phyloP scores from a whole-genome alignment of 2,797 vertebrate species.

The Coilia nasus region DNA sequence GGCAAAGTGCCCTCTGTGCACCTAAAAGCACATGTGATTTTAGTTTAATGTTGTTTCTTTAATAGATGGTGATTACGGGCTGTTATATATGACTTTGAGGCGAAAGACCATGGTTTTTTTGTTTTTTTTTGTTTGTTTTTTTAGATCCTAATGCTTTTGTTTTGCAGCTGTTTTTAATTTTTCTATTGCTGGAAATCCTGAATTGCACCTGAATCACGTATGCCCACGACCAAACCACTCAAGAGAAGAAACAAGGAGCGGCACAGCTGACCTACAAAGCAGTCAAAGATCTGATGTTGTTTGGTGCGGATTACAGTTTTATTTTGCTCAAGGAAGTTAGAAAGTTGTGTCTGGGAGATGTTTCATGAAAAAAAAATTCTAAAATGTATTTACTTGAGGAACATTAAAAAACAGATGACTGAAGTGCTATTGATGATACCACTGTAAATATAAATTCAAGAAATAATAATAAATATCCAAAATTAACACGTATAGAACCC shows the following conservation, averaged over 20 bases:
- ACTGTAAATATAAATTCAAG: slow-evolving; percentile 44
- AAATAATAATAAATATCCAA: slow-evolving; percentile 29
- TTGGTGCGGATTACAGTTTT: background rate
- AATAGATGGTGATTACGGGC: background rate
- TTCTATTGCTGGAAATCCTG: slow-evolving; percentile 59
- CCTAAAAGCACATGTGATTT: slow-evolving; percentile 70
- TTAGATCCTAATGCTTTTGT: slow-evolving; percentile 36
- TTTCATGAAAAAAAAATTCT: background rate
- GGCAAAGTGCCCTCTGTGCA: slow-evolving; percentile 39
- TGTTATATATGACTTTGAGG: slow-evolving; percentile 49
- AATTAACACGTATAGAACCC: background rate
- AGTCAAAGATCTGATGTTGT: background rate
- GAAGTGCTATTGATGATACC: slow-evolving; percentile 21
- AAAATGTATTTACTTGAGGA: slow-evolving; percentile 29
- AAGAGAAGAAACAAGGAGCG: background rate
- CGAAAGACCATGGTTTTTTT: slow-evolving; percentile 40
- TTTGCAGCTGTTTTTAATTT: slow-evolving; percentile 17
- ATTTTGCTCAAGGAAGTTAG: background rate
- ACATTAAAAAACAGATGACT: slow-evolving; percentile 35
- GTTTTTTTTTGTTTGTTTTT: background rate
- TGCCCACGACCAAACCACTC: slow-evolving; percentile 4
- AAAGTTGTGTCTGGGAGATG: slow-evolving; percentile 17
- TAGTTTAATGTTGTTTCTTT: slow-evolving; percentile 31
- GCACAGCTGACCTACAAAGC: background rate
- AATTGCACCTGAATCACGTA: slow-evolving; percentile 43